Percentiles rank a stretch among this genome's conserved stretches.
phyloP scores from a whole-genome alignment of 1,140 invertebrate species.

The Bombus breviceps region DNA sequence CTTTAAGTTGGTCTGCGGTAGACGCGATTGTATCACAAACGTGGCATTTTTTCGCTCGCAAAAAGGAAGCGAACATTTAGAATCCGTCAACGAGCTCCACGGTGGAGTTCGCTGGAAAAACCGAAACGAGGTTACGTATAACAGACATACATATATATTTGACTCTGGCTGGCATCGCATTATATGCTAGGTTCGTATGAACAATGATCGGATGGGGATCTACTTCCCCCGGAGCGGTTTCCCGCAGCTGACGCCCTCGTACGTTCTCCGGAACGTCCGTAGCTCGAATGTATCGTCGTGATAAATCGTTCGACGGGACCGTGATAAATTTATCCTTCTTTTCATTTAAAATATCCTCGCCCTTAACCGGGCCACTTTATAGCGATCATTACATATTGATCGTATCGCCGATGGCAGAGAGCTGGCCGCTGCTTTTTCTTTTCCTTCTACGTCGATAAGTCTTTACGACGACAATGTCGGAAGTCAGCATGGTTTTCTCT shows the following conservation, averaged over 20 bases:
- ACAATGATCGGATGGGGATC: constrained; percentile 60
- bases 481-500: neutral
- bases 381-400: constrained; percentile 48
- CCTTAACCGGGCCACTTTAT: constrained; percentile 35
- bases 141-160: constrained; percentile 32
- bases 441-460: neutral
- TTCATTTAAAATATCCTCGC: constrained; percentile 49
- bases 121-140: constrained; percentile 29
- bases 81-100: constrained; percentile 8
- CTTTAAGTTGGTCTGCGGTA: neutral
- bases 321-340: constrained; percentile 63
- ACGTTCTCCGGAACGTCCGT: constrained; percentile 59
- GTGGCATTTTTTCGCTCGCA: neutral
- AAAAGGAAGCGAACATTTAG: neutral
- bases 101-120: neutral
- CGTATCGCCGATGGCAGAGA: constrained; percentile 9
- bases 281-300: constrained; percentile 59
- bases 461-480: neutral
- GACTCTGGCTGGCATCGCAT: constrained; percentile 30
- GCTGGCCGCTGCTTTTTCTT: neutral
- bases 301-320: constrained; percentile 61
- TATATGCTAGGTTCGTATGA: constrained; percentile 53
- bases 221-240: constrained; percentile 61
- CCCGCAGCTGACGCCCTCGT: constrained; percentile 63
- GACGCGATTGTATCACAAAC: neutral